Evolutionary conservation across 2,888 invertebrate genomes (phyloP), one percentile per base, ranked within the genome.

Genomic region (Tetranychus truncatus): DNA sequence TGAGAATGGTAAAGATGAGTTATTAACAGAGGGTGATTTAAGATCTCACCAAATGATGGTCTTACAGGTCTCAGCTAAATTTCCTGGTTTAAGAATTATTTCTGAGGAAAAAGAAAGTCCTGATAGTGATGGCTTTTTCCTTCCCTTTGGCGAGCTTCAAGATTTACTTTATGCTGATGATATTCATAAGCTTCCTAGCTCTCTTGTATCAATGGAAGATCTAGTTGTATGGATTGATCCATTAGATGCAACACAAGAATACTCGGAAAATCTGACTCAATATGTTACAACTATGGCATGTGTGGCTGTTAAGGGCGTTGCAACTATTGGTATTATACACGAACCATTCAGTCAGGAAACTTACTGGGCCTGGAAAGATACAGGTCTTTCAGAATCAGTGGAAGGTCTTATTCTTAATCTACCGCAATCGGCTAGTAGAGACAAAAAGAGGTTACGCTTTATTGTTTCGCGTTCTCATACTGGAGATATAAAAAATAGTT

Each of bases 261-360:
- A 90, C 82, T 94, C 95, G 82, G 95, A 96, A 86, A 88, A 89
- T 79, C 84, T 95, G 7, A 87, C 89, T 78, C 83, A 92, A 78
- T 99, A 91, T 86, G 97, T 99, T 4, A 95, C 97, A 1, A 95
- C 95, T 0, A 97, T 99, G 96, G 92, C 95, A 4, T 99, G 97
- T 84, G 89, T 99, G 18, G 93, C 95, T 1, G 87, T 93, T 1
- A 88, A 89, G 80, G 95, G 95, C 2, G 86, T 88, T 76, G 95
- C 97, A 0, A 84, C 91, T 1, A 92, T 97, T 78, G 99, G 97
- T 18, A 91, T 96, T 20, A 91, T 99, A 78, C 91, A 97, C 82
- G 81, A 82, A 77, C 34, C 34, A 34, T 34, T 34, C 5, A 34
- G 34, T 34, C 34, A 34, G 34, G 34, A 34, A 34, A 84, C 85